phyloP scores from a whole-genome alignment of 2,888 invertebrate genomes.

The Nudaria mundana region DNA sequence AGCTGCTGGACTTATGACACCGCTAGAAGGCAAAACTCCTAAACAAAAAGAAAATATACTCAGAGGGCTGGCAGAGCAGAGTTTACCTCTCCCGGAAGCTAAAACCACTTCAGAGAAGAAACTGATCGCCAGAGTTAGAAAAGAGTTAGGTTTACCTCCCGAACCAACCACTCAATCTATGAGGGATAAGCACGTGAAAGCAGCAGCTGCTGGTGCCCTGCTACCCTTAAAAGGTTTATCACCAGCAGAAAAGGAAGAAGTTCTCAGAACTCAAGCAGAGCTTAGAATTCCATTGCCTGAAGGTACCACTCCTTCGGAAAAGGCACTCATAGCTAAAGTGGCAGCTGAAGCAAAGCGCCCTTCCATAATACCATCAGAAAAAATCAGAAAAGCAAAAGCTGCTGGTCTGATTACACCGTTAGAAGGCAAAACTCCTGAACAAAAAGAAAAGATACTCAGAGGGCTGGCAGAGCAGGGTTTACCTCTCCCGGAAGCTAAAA shows the following conservation, averaged over 20 bases:
- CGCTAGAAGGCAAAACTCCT: not conserved
- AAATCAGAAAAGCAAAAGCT: slow-evolving; percentile 26
- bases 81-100: slow-evolving; percentile 1
- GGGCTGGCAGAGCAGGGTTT: not conserved
- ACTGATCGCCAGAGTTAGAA: slow-evolving; percentile 6
- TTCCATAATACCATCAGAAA: not conserved
- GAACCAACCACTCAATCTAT: slow-evolving; percentile 29
- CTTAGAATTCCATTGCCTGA: slow-evolving; percentile 6
- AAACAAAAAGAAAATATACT: not conserved
- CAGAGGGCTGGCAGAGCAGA: not conserved
- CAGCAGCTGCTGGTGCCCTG: slow-evolving; percentile 24
- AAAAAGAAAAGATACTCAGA: not conserved
- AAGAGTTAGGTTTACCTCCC: slow-evolving; percentile 16
- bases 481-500: not conserved
- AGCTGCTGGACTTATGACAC: not conserved
- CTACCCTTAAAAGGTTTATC: slow-evolving; percentile 11
- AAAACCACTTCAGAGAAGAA: slow-evolving; percentile 16
- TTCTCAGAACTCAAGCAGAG: slow-evolving; percentile 4
- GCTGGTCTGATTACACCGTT: not conserved
- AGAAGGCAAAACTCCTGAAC: not conserved
- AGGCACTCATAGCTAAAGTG: slow-evolving; percentile 18
- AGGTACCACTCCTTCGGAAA: not conserved
- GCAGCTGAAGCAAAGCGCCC: slow-evolving; percentile 2
- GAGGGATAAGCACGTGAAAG: slow-evolving; percentile 27
- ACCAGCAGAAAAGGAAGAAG: slow-evolving; percentile 7